These are phyloP conservation scores for Mesoligia furuncula DNA, from an alignment of 2,888 invertebrate species.

Conservation along the genomic window DNA sequence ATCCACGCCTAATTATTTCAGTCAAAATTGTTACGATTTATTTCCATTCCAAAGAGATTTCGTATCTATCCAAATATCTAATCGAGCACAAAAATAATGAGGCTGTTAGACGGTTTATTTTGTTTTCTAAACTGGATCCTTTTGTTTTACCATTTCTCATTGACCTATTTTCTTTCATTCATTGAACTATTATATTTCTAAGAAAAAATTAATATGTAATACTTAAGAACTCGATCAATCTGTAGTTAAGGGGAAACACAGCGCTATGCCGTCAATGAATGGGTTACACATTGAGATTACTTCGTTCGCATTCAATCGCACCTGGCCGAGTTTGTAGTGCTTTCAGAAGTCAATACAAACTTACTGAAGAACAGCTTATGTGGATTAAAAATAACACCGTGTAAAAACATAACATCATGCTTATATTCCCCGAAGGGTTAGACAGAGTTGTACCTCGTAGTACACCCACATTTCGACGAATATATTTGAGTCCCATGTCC, in stretches of 20 bases:
- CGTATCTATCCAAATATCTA: conserved; percentile 53
- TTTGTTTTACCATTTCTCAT: conserved; percentile 17
- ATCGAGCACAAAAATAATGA: conserved; percentile 64
- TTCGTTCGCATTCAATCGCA: not conserved
- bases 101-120: conserved; percentile 39
- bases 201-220: not conserved
- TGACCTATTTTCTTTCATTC: conserved; percentile 10
- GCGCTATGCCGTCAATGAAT: not conserved
- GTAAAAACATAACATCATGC: not conserved
- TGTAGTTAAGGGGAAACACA: not conserved
- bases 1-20: conserved; percentile 72
- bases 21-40: conserved; percentile 70
- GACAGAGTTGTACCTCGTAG: not conserved
- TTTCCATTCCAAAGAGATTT: conserved; percentile 61
- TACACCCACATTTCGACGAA: not conserved
- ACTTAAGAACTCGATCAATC: not conserved
- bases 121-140: conserved; percentile 28
- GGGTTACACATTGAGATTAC: not conserved
- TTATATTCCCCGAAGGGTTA: not conserved
- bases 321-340: accelerated
- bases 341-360: too few species aligned
- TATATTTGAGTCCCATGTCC: not conserved
- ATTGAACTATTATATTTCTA: not conserved
- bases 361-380: not conserved
- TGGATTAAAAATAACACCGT: not conserved